Evolutionary conservation across 2,888 invertebrate species (phyloP).

Genomic region (Odontothrips loti): DNA sequence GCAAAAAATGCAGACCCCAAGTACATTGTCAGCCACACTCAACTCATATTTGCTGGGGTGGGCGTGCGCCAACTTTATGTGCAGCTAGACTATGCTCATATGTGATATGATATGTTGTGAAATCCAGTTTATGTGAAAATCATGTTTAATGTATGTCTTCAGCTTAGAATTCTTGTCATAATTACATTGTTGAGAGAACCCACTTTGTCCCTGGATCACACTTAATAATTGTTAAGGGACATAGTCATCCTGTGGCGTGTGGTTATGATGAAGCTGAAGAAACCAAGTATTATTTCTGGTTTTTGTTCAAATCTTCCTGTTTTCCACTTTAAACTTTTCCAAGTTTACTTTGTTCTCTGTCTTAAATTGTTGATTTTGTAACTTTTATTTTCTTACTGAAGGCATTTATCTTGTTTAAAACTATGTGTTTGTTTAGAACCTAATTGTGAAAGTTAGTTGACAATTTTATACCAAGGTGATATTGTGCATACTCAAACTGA

Average conservation of each 20-base stretch:
- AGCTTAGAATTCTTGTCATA: constrained; percentile 25
- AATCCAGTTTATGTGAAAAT: not conserved
- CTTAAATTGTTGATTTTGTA: not conserved
- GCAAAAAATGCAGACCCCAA: constrained; percentile 86
- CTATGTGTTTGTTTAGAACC: not conserved
- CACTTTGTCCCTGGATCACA: not conserved
- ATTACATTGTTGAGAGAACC: not conserved
- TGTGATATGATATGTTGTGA: constrained; percentile 50
- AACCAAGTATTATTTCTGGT: constrained; percentile 6
- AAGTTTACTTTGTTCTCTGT: not conserved
- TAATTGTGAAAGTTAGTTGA: not conserved
- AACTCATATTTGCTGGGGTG: constrained; percentile 88
- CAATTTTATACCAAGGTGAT: not conserved
- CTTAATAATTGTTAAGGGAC: not conserved
- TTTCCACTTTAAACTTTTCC: not conserved
- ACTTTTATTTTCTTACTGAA: constrained; percentile 12
- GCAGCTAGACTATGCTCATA: constrained; percentile 85
- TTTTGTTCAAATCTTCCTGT: not conserved
- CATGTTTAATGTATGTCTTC: not conserved
- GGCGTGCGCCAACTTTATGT: constrained; percentile 89
- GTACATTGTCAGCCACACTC: constrained; percentile 87
- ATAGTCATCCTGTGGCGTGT: not conserved
- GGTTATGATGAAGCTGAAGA: not conserved
- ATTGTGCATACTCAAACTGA: too few species aligned
- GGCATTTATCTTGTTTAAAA: not conserved